Base-by-base conservation (phyloP, 2,888 invertebrate genomes). In the Cheilosia scutellata region DNA sequence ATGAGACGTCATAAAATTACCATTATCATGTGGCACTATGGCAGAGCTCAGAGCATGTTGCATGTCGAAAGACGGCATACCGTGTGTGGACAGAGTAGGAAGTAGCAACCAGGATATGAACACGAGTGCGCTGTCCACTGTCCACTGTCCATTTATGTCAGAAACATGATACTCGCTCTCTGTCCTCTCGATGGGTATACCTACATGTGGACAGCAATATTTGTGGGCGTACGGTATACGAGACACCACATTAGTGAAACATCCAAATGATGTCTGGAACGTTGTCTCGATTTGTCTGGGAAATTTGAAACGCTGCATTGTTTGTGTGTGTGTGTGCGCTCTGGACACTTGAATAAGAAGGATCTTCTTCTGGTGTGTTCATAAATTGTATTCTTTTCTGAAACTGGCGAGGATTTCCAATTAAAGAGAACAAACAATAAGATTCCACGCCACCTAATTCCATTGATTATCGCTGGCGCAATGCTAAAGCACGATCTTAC, bases 131-230 rank as follows among this genome's bases (percentile, higher is more conserved):
- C 79, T 37, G 4, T 11, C 11, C 11, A 37, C 4, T 79, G 65
- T 84, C 83, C 70, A 47, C 75, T 82, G 82, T 78, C 77, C 74
- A 82, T 82, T 82, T 82, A 82, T 78, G 82, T 82, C 87, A 87
- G 78, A 51, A 82, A 74, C 82, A 82, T 82, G 74, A 82, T 78
- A 82, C 78, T 60, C 58, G 51, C 58, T 71, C 77, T 63, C 47
- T 65, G 44, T 71, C 66, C 76, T 66, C 57, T 70, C 63, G 75
- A 74, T 78, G 72, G 40, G 33, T 62, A 20, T 20, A 5, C 33
- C 58, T 78, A 51, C 79, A 84, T 62, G 53, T 83, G 78, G 75
- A 65, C 75, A 74, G 57, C 40, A 47, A 33, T 44, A 29, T 57
- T 65, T 40, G 75, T 79, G 75, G 76, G 86, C 53, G 82, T 82